Evolutionary conservation across 2,888 invertebrate species (phyloP).

Genomic region (Arrhopalites spinosus): DNA sequence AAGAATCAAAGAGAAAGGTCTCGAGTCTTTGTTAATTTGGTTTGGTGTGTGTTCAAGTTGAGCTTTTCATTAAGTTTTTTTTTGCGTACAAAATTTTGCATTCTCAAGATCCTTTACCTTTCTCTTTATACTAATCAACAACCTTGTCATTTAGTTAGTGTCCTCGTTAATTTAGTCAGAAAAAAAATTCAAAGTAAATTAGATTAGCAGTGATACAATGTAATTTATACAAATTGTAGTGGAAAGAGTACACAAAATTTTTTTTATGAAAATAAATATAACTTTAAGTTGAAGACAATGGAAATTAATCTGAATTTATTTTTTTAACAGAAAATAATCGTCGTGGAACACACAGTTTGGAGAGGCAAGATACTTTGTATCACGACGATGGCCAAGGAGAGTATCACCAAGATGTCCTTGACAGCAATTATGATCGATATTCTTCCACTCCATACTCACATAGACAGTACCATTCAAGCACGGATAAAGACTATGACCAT

Average conservation of each 20-base stretch:
- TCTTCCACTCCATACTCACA: slow-evolving; percentile 46
- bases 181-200: no score
- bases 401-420: slow-evolving; percentile 41
- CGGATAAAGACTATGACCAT: slow-evolving; percentile 51
- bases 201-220: no score
- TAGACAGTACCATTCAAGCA: slow-evolving; percentile 29
- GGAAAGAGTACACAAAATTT: background rate
- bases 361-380: slow-evolving; percentile 78
- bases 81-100: no score
- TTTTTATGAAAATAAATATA: background rate
- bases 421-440: slow-evolving; percentile 34
- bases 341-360: slow-evolving; percentile 68
- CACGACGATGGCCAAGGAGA: slow-evolving; percentile 64
- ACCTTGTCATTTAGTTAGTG: background rate
- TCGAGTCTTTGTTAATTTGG: no score
- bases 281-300: background rate
- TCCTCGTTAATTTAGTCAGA: no score
- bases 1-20: no score
- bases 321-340: slow-evolving; percentile 48
- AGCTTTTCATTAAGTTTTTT: no score
- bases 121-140: background rate
- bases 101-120: background rate
- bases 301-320: background rate
- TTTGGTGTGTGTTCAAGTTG: no score
- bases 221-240: background rate